Percentiles rank a stretch among this genome's conserved stretches.
Evolutionary conservation across 2,797 vertebrate genomes (phyloP).

Genomic region (Vultur gryphus): DNA sequence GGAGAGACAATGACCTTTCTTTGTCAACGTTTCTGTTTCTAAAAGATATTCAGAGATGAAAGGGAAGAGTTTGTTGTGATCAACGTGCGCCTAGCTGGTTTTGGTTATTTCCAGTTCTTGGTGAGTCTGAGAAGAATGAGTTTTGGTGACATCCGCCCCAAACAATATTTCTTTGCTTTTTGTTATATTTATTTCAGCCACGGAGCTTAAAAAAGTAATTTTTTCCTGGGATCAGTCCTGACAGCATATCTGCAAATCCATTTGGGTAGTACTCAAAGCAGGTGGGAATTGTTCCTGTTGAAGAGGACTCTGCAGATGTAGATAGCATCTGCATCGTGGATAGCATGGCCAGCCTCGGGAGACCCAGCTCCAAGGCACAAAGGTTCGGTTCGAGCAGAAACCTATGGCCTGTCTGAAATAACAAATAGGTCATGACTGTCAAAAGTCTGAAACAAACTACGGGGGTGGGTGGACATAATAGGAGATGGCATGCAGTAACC

Average conservation of each 20-base stretch:
- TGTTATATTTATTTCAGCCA: not conserved
- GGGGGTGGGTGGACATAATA: not conserved
- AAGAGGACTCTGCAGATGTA: not conserved
- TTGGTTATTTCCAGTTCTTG: not conserved
- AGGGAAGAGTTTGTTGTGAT: not conserved
- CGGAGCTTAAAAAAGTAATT: not conserved
- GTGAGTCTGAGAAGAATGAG: not conserved
- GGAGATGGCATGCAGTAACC: not conserved
- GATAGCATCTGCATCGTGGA: accelerated
- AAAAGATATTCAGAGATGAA: not conserved
- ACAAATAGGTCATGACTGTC: not conserved
- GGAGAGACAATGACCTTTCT: not conserved
- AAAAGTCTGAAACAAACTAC: not conserved
- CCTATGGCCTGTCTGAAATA: not conserved
- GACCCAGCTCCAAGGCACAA: not conserved
- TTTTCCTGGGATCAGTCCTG: not conserved
- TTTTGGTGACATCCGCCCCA: not conserved
- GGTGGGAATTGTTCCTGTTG: not conserved
- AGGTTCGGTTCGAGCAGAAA: not conserved
- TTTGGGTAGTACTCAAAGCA: not conserved
- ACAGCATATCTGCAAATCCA: not conserved
- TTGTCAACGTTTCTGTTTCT: not conserved
- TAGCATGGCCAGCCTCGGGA: not conserved
- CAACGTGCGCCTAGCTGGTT: not conserved
- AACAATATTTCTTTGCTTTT: not conserved